Evolutionary conservation across 2,113 vertebrate genomes (phyloP).

Genomic region (Oncorhynchus gorbuscha): DNA sequence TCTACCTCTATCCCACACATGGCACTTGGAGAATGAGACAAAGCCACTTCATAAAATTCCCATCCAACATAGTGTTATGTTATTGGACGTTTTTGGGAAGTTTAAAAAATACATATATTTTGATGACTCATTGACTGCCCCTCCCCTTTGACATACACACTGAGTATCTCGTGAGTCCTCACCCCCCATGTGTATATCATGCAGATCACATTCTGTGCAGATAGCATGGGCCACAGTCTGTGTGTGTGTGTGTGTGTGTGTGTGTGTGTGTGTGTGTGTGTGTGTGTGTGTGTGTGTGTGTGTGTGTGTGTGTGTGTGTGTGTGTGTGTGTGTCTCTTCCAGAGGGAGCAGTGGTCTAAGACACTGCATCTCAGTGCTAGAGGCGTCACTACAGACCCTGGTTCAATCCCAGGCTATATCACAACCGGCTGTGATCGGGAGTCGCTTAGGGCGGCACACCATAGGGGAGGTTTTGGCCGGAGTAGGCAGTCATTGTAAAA

Average conservation of each 20-base stretch:
- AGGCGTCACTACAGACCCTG: too few species aligned
- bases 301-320: too few species aligned
- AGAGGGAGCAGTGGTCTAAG: too few species aligned
- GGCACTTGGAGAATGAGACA: constrained; percentile 25
- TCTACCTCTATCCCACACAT: constrained; percentile 2
- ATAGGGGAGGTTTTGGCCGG: too few species aligned
- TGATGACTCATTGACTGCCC: constrained; percentile 25
- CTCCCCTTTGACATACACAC: constrained; percentile 8
- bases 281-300: neutral
- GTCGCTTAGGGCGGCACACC: too few species aligned
- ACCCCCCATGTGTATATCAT: constrained; percentile 22
- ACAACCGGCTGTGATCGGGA: too few species aligned
- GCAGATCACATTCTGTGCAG: constrained; percentile 39
- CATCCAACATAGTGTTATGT: too few species aligned
- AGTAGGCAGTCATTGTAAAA: too few species aligned
- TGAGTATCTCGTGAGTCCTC: neutral
- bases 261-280: neutral
- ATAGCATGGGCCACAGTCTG: constrained; percentile 42
- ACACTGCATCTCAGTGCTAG: too few species aligned
- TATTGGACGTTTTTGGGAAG: constrained; percentile 17
- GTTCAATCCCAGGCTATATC: too few species aligned
- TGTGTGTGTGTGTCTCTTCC: neutral
- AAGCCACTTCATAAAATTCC: neutral
- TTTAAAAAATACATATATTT: too few species aligned
- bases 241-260: too few species aligned